Base-by-base conservation (phyloP, 2,888 invertebrate genomes). In the Crioceris asparagi region DNA sequence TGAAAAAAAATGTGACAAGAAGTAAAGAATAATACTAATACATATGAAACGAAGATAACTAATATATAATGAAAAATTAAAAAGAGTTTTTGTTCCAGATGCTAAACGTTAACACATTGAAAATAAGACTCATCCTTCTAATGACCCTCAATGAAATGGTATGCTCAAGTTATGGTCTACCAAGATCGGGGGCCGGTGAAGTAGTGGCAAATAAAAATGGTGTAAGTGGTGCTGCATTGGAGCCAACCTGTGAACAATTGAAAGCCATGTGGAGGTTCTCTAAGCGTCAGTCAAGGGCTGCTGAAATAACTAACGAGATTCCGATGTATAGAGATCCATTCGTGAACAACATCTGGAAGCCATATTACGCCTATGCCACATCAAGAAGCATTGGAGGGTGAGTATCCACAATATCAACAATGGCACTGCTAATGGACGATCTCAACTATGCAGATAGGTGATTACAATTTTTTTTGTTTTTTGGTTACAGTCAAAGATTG, bases 251-350 rank as follows among this genome's bases (percentile, higher is more conserved):
- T 61, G 86, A 88, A 49, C 83, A 90, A 58, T 70, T 91, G 32
- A 77, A 87, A 41, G 83, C 84, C 7, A 90, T 91, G 87, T 91
- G 90, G 91, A 79, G 83, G 62, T 85, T 87, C 67, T 88, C 86
- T 11, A 87, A 87, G 64, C 67, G 90, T 40, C 88, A 90, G 66
- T 85, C 86, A 32, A 73, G 88, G 25, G 84, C 86, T 11, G 83
- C 87, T 4, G 87, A 88, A 64, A 78, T 83, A 47, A 84, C 85
- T 55, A 90, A 88, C 62, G 85, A 87, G 67, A 79, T 88, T 50
- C 85, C 83, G 46, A 77, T 80, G 41, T 85, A 81, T 65, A 75
- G 81, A 35, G 86, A 87, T 58, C 85, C 85, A 0, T 82, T 86
- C 53, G 75, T 78, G 47, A 81, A 81, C 62, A 85, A 85, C 64